Conservation (phyloP, 2,888 invertebrate genomes). For the Orthonevra nobilis region DNA sequence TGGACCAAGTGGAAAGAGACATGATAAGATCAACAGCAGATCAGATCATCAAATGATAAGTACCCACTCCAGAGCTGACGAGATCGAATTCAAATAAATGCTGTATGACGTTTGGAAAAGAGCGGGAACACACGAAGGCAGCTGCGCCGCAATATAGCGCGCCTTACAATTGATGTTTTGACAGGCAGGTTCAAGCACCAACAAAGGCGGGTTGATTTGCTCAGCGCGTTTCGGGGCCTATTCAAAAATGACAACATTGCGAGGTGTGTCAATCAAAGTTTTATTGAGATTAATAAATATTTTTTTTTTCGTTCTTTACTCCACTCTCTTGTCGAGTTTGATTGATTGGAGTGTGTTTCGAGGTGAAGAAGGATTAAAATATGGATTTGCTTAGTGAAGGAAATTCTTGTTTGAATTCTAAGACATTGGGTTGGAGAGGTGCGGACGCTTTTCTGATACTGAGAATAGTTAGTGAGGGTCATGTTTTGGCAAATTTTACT, state of each 20-base stretch:
- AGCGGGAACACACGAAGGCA: slow-evolving; percentile 16
- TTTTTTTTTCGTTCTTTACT: background rate
- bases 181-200: slow-evolving; percentile 65
- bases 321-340: background rate
- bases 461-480: no score
- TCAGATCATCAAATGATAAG: slow-evolving; percentile 65
- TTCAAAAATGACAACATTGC: slow-evolving; percentile 62
- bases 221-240: slow-evolving; percentile 31
- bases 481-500: no score
- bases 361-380: no score
- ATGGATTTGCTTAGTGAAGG: no score
- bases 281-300: slow-evolving; percentile 63
- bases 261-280: slow-evolving; percentile 61
- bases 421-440: no score
- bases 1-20: background rate
- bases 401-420: no score
- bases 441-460: no score
- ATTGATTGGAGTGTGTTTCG: slow-evolving; percentile 28
- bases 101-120: background rate
- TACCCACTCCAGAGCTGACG: slow-evolving; percentile 60
- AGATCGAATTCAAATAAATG: slow-evolving; percentile 26
- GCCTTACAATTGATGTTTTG: slow-evolving; percentile 65
- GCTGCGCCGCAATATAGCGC: slow-evolving; percentile 21
- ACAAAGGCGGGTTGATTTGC: slow-evolving; percentile 57
- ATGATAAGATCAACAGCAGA: slow-evolving; percentile 66